A percentile compares a stretch with the other conserved stretches of the same genome.
These are phyloP conservation scores for Hyposmocoma kahamanoa DNA, from an alignment of 1,140 invertebrate species.

Conservation along the genomic window DNA sequence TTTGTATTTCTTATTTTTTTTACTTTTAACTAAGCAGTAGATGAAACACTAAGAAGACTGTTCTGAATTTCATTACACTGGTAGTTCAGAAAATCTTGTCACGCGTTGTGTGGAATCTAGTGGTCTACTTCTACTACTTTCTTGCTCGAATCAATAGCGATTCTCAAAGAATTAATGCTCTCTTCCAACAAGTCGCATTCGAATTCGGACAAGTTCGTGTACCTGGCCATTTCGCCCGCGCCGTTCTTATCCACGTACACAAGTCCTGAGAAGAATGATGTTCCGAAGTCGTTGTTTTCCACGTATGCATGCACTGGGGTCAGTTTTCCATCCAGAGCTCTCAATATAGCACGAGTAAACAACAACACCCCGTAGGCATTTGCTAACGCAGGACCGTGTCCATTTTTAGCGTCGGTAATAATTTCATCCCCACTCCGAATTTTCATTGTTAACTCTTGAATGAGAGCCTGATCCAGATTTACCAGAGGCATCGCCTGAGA, in stretches of 20 bases:
- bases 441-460: slow-evolving; percentile 66
- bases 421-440: slow-evolving; percentile 77
- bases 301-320: slow-evolving; percentile 28
- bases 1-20: neutral
- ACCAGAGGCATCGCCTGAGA: slow-evolving; percentile 74
- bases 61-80: neutral
- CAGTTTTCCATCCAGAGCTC: slow-evolving; percentile 20
- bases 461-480: slow-evolving; percentile 71
- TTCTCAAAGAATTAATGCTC: slow-evolving; percentile 34
- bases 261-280: slow-evolving; percentile 21
- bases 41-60: neutral
- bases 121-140: slow-evolving; percentile 34
- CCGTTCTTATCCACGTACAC: slow-evolving; percentile 30
- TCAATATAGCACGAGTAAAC: slow-evolving; percentile 18
- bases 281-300: slow-evolving; percentile 45
- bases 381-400: slow-evolving; percentile 78
- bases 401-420: slow-evolving; percentile 77
- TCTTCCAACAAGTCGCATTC: slow-evolving; percentile 39
- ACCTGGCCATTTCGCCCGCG: slow-evolving; percentile 35
- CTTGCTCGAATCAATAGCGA: slow-evolving; percentile 36
- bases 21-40: neutral
- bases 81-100: neutral
- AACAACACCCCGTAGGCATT: slow-evolving; percentile 78
- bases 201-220: slow-evolving; percentile 26
- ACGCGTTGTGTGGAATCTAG: neutral